Evolutionary conservation across 2,888 invertebrate species (phyloP), one percentile per base, ranked within the genome.

Genomic region (Synanthedon formicaeformis): DNA sequence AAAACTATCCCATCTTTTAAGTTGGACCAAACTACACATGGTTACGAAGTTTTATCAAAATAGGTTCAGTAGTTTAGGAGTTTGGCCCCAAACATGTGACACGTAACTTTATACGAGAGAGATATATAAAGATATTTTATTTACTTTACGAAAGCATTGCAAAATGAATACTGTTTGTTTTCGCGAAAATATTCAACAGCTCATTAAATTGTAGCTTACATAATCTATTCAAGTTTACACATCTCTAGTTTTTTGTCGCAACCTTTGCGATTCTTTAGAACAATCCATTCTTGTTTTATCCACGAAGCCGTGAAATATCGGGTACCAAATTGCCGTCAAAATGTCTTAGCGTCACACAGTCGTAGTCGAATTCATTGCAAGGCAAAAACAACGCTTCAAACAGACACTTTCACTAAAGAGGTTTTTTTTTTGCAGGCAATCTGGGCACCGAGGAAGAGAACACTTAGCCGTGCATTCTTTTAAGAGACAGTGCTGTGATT

Each of bases 391-490:
- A 67, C 66, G 65, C 67, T 68, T 67, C 64, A 61, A 60, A 63
- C 67, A 62, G 66, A 64, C n/a, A n/a, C 77, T 77, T 77, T 77
- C 77, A 77, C 77, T 77, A 71, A 34, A 67, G 58, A 60, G 61
- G 60, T 60, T 59, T 68, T 67, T 66, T n/a, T 73, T 71, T 75
- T 71, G 62, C 77, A 77, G 77, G 67, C 4, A 63, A 58, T 55
- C 49, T 49, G 49, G 61, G 64, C 63, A 62, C 61, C 61, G 60
- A 57, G 66, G 71, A 62, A 64, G 67, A 63, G 60, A 63, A 60
- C 57, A 59, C 61, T 58, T 10, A 10, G 10, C 34, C 62, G 63
- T 62, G 60, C 63, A 64, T 57, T 61, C 60, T 52, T 51, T 57
- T 55, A 57, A 58, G 51, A 55, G 56, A 56, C 65, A 66, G 75